Percentiles rank a stretch among this genome's conserved stretches.
These are phyloP conservation scores for Epizoanthus ramosus DNA, from an alignment of 92 coral and sea anemone genomes.

Conservation along the genomic window DNA sequence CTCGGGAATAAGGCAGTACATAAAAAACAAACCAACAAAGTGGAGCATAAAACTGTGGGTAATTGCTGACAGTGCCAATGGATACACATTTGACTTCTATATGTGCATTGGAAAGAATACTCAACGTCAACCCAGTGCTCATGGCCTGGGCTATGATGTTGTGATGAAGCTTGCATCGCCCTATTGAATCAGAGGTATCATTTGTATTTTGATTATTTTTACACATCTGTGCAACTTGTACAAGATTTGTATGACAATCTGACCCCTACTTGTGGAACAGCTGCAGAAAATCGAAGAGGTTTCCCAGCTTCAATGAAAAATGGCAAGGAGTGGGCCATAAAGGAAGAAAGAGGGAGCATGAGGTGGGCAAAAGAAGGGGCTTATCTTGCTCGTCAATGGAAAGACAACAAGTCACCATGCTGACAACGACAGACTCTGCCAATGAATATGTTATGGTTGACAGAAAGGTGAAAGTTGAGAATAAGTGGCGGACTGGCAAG, in stretches of 20 bases:
- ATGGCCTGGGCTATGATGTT: no score
- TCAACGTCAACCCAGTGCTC: no score
- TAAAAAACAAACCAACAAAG: no score
- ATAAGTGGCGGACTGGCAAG: constrained; percentile 32
- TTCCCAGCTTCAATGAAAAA: constrained; percentile 53
- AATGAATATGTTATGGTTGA: constrained; percentile 34
- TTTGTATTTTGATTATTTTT: no score
- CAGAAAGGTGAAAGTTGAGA: constrained; percentile 44
- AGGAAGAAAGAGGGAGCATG: constrained; percentile 47
- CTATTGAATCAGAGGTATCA: no score
- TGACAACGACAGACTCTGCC: constrained; percentile 56
- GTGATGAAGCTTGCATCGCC: no score
- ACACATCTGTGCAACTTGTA: no score
- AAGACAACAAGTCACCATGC: constrained; percentile 52
- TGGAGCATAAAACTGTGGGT: no score
- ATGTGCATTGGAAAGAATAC: no score
- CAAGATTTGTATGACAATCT: no score
- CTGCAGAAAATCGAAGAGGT: constrained; percentile 27
- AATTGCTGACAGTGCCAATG: no score
- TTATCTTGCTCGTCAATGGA: constrained; percentile 52
- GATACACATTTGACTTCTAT: no score
- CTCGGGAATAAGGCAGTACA: constrained; percentile 48
- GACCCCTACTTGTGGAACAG: constrained; percentile 21
- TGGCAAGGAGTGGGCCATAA: constrained; percentile 62
- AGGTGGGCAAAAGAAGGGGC: constrained; percentile 55